These are phyloP conservation scores for Acanthoscelides obtectus DNA, from an alignment of 2,888 invertebrate genomes.

Conservation along the genomic window DNA sequence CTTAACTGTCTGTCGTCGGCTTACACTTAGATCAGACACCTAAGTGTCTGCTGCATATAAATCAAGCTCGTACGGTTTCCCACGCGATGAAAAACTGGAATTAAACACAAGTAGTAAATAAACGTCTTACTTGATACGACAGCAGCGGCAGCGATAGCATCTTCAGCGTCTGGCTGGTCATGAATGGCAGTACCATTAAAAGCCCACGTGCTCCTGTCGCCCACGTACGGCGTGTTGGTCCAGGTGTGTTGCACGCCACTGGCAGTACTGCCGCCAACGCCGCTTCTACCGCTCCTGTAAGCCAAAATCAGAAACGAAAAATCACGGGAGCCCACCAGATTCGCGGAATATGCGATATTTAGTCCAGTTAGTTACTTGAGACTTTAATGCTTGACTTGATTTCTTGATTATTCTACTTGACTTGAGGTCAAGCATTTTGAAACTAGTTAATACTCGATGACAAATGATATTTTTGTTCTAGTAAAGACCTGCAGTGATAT, in stretches of 20 bases:
- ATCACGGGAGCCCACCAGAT: neutral
- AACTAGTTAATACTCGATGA: too few relatives aligned
- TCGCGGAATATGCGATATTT: neutral
- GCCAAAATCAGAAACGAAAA: neutral
- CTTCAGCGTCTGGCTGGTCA: constrained; percentile 12
- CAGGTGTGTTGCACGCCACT: constrained; percentile 38
- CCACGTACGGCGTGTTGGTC: constrained; percentile 37
- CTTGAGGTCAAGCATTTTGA: too few relatives aligned
- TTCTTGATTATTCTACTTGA: too few relatives aligned
- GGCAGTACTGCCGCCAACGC: neutral
- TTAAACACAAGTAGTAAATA: neutral
- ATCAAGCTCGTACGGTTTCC: neutral
- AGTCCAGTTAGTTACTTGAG: too few relatives aligned
- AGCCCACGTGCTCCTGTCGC: constrained; percentile 39
- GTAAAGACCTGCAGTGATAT: too few relatives aligned
- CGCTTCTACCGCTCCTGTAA: constrained; percentile 34
- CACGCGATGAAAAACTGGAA: neutral
- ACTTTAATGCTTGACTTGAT: too few relatives aligned
- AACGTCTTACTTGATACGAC: neutral
- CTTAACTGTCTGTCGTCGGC: neutral
- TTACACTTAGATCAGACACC: neutral
- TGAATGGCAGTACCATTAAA: constrained; percentile 32
- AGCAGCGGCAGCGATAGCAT: neutral
- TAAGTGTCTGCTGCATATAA: neutral
- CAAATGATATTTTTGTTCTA: too few relatives aligned